Conservation (phyloP, 2,797 vertebrate genomes). For the Parauchenoglanis ngamensis region DNA sequence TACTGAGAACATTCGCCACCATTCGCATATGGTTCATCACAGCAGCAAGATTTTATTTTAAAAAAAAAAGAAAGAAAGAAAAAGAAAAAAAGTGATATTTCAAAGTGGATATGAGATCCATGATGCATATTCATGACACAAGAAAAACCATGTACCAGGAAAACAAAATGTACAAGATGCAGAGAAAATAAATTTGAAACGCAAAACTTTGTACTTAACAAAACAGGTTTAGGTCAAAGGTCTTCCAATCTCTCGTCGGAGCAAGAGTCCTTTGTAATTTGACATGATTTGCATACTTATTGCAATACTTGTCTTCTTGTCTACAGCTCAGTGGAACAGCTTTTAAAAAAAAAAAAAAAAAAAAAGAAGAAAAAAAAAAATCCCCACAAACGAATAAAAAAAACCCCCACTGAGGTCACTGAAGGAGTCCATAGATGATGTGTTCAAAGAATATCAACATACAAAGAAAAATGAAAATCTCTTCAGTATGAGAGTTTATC, state of each 20-base stretch:
- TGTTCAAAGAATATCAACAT: constrained; percentile 50
- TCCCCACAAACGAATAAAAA: constrained; percentile 25
- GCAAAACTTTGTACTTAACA: not conserved
- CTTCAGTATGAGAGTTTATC: constrained; percentile 35
- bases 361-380: not conserved
- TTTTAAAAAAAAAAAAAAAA: constrained; percentile 39
- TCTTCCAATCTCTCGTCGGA: constrained; percentile 25
- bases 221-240: constrained; percentile 25
- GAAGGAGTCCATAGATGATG: constrained; percentile 48
- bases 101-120: constrained; percentile 12
- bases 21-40: constrained; percentile 61
- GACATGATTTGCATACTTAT: not conserved
- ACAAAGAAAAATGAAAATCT: constrained; percentile 41
- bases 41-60: constrained; percentile 63
- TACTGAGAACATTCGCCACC: constrained; percentile 60
- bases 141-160: constrained; percentile 23
- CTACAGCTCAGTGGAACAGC: constrained; percentile 20
- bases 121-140: constrained; percentile 27
- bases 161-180: constrained; percentile 43
- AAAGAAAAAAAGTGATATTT: constrained; percentile 7
- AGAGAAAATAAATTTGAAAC: constrained; percentile 6
- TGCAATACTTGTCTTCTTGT: not conserved
- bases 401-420: constrained; percentile 1
- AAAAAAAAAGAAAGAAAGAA: constrained; percentile 28
- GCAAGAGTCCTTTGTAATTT: constrained; percentile 41